Percentiles rank a stretch among this genome's conserved stretches.
Conservation (phyloP, 2,797 vertebrate species). For the Siniperca scherzeri region DNA sequence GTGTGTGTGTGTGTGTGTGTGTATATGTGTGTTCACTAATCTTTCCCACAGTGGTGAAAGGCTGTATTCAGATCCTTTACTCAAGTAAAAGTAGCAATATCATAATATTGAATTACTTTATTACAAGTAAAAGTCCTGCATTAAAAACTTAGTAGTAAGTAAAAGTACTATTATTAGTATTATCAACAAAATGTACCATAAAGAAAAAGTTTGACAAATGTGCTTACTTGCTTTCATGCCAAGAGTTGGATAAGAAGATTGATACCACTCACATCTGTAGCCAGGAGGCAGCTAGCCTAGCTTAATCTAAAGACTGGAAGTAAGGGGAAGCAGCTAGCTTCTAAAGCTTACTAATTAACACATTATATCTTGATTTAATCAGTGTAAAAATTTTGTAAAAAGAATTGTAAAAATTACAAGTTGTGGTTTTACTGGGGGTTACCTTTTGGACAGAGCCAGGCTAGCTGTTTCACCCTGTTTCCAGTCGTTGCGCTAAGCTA, state of each 20-base stretch:
- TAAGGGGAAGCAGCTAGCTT: not conserved
- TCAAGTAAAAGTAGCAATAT: not conserved
- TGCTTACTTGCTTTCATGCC: not conserved
- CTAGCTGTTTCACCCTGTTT: not conserved
- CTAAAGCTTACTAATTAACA: not conserved
- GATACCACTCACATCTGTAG: not conserved
- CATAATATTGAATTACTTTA: not conserved
- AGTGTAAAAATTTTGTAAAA: not conserved
- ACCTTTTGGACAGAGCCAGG: not conserved
- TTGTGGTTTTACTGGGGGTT: not conserved
- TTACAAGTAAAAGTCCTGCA: not conserved
- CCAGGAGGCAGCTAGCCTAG: not conserved
- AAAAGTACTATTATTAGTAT: not conserved
- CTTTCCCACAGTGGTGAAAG: not conserved
- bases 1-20: not conserved
- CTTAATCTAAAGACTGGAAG: not conserved
- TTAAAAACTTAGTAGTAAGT: not conserved
- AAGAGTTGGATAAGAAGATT: not conserved
- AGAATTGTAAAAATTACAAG: not conserved
- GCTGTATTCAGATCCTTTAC: not conserved
- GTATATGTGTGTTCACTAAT: constrained; percentile 14
- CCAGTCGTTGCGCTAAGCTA: not conserved
- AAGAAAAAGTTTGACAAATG: not conserved
- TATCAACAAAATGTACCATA: not conserved
- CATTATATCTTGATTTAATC: not conserved